Percentiles rank a stretch among this genome's conserved stretches.
These are phyloP conservation scores for Chrysaora quinquecirrha DNA, from an alignment of 30 jellyfish, hydroid and myxozoan species.

Conservation along the genomic window DNA sequence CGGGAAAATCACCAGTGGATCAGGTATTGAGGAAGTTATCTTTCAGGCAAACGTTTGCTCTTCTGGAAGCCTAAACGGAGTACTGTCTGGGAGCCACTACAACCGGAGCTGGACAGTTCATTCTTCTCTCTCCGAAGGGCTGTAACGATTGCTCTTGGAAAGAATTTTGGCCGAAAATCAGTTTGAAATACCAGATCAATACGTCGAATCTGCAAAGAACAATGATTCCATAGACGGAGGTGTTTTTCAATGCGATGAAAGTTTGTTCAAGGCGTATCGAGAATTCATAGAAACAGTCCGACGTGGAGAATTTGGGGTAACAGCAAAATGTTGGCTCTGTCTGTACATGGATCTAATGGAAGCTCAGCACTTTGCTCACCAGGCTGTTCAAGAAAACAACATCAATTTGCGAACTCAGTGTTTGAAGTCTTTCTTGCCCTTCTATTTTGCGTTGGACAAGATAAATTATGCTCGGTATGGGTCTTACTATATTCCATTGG, in stretches of 20 bases:
- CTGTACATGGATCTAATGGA: not conserved
- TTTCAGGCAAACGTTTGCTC: constrained; percentile 13
- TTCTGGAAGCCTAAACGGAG: constrained; percentile 28
- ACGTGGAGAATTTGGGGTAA: not conserved
- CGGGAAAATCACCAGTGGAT: not conserved
- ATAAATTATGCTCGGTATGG: constrained; percentile 30
- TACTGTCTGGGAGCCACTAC: constrained; percentile 16
- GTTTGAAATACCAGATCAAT: not conserved
- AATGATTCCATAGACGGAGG: not conserved
- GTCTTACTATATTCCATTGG: not conserved
- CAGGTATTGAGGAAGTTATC: constrained; percentile 6
- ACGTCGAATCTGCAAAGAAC: not conserved
- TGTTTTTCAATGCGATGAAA: not conserved
- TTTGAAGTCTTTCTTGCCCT: not conserved
- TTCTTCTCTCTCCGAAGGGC: constrained; percentile 21
- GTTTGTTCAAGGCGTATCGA: not conserved
- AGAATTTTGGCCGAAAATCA: constrained; percentile 7
- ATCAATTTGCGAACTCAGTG: not conserved
- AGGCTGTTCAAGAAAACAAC: not conserved
- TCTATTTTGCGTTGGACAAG: not conserved
- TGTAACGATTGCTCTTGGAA: constrained; percentile 10
- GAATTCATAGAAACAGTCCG: not conserved
- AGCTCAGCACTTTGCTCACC: not conserved
- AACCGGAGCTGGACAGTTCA: constrained; percentile 26
- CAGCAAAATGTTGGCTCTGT: not conserved